These are phyloP conservation scores for Chlorospingus semifuscus DNA, from an alignment of 2,797 vertebrate genomes.

Conservation along the genomic window DNA sequence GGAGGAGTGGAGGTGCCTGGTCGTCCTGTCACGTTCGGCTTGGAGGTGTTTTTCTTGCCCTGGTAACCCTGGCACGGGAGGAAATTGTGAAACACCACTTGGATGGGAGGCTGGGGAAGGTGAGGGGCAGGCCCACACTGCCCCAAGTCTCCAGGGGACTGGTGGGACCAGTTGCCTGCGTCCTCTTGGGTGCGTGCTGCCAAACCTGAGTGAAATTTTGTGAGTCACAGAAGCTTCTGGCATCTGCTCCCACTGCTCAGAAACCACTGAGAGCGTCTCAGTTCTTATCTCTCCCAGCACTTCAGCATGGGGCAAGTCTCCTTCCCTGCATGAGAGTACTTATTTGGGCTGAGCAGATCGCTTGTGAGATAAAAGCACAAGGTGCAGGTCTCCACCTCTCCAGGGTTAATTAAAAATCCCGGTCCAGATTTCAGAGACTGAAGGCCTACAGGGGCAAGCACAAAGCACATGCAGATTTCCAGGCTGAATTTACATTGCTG, in stretches of 20 bases:
- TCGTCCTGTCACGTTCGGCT: accelerated
- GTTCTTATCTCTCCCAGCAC: slow-evolving; percentile 15
- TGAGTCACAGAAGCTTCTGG: slow-evolving; percentile 41
- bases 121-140: not conserved
- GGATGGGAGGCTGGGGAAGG: not conserved
- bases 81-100: not conserved
- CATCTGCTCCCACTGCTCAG: not conserved
- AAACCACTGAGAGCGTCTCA: not conserved
- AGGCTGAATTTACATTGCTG: not conserved
- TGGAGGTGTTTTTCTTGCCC: not conserved
- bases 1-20: not conserved
- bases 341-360: not conserved
- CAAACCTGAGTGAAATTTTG: not conserved
- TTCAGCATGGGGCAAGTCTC: not conserved
- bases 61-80: not conserved
- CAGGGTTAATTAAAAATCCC: not conserved
- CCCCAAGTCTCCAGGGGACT: not conserved
- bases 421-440: not conserved
- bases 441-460: not conserved
- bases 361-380: not conserved
- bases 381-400: not conserved
- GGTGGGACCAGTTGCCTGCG: not conserved
- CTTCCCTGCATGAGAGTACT: not conserved
- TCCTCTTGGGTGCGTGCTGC: not conserved
- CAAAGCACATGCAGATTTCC: not conserved